Evolutionary conservation across 1,140 invertebrate genomes (phyloP), one percentile per base, ranked within the genome.

Genomic region (Cotesia chilonis): DNA sequence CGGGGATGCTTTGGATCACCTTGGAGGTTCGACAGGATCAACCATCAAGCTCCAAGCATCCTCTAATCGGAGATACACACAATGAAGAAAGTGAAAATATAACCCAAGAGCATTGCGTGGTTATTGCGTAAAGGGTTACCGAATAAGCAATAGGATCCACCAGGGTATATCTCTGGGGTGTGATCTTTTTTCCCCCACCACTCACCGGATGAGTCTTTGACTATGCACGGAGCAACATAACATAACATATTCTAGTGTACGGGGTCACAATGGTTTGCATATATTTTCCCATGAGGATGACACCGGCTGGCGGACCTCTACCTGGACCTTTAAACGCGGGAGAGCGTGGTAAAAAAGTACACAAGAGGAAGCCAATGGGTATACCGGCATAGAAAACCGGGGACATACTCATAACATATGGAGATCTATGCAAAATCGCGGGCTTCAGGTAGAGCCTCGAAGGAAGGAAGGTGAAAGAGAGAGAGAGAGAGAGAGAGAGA

Each of bases 271-370:
- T 85, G 80, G 84, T 85, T 85, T 86, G 84, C 84, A 86, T 86
- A 85, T 73, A 84, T 77, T 86, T 86, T 86, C 84, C 84, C 84
- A 86, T 84, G 84, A 83, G 84, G 84, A 85, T 86, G 84, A 86
- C 84, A 86, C 84, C 81, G 75, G 79, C 73, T 76, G 76, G 77
- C 72, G 14, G 20, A 20, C 17, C 77, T 51, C 75, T 81, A 83
- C 81, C 81, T 82, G 81, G 81, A 82, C 80, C 81, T 82, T 82
- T 82, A 82, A 82, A 81, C 73, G 78, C 52, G 17, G 61, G 59
- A 63, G 67, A 71, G 63, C 75, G 71, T 71, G 75, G 72, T 60
- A 75, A 72, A 74, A 74, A 74, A 74, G 41, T 51, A 59, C 54
- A 59, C 54, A 68, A 14, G 63, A 68, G 59, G 65, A 41, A 60